phyloP scores from a whole-genome alignment of 2,113 vertebrate genomes.

The Malurus alboscapulatus region DNA sequence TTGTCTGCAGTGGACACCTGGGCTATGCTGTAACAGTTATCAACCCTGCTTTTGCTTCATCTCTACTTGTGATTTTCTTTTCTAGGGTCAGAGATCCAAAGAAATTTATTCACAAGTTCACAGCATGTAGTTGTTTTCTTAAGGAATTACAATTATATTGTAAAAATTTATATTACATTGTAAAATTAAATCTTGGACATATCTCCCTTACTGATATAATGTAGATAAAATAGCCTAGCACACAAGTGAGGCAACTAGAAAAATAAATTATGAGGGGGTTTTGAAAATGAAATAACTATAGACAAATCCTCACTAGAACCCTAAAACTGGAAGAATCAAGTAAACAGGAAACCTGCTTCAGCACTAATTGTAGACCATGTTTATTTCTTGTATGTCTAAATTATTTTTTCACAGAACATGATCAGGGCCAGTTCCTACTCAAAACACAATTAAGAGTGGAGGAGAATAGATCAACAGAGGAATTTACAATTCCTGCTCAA shows the following conservation, averaged over 20 bases:
- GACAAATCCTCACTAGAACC: neutral
- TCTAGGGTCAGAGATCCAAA: neutral
- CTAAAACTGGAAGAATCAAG: neutral
- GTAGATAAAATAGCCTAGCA: neutral
- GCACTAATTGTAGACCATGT: neutral
- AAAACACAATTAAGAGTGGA: neutral
- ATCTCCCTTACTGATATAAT: neutral
- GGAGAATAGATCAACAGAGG: neutral
- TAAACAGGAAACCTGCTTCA: neutral
- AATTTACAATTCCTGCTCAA: neutral
- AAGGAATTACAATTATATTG: neutral
- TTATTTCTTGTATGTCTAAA: neutral
- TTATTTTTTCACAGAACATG: neutral
- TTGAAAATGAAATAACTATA: slow-evolving; percentile 4
- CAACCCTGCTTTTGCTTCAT: neutral
- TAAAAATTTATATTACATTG: too few species aligned
- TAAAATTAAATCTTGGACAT: neutral
- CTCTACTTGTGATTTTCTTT: neutral
- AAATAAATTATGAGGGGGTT: neutral
- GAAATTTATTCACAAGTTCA: neutral
- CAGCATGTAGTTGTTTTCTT: neutral
- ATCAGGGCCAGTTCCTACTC: neutral
- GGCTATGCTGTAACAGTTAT: neutral
- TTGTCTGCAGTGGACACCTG: neutral
- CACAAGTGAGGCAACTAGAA: neutral